These are phyloP conservation scores for Pterocles orientalis DNA, from an alignment of 2,113 vertebrate species.

Conservation along the genomic window DNA sequence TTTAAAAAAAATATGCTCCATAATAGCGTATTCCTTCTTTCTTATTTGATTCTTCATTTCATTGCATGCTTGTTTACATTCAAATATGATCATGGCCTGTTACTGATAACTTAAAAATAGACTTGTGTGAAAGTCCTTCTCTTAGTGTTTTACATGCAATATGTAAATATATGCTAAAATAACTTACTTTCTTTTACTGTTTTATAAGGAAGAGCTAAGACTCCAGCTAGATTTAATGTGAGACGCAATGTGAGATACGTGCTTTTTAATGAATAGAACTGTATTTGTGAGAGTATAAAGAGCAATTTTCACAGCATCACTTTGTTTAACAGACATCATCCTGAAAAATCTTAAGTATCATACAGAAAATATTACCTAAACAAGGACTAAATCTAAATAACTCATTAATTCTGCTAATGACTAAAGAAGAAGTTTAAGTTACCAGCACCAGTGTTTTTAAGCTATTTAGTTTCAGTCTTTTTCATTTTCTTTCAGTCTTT, in stretches of 20 bases:
- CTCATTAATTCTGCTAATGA: neutral
- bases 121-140: neutral
- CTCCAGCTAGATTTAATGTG: neutral
- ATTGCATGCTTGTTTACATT: neutral
- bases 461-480: slow-evolving; percentile 28
- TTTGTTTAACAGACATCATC: neutral
- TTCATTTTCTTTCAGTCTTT: neutral
- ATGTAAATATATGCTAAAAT: neutral
- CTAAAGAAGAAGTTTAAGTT: neutral
- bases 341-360: neutral
- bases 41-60: neutral
- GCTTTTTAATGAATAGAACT: neutral
- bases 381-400: neutral
- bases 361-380: neutral
- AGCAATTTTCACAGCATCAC: neutral
- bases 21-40: neutral
- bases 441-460: neutral
- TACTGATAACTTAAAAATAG: neutral
- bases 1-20: neutral
- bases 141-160: neutral
- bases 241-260: neutral
- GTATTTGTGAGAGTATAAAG: neutral
- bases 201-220: neutral
- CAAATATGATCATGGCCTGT: neutral
- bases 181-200: neutral